Evolutionary conservation across 1,140 invertebrate species (phyloP), one percentile per base, ranked within the genome.

Genomic region (Chironomus tepperi): DNA sequence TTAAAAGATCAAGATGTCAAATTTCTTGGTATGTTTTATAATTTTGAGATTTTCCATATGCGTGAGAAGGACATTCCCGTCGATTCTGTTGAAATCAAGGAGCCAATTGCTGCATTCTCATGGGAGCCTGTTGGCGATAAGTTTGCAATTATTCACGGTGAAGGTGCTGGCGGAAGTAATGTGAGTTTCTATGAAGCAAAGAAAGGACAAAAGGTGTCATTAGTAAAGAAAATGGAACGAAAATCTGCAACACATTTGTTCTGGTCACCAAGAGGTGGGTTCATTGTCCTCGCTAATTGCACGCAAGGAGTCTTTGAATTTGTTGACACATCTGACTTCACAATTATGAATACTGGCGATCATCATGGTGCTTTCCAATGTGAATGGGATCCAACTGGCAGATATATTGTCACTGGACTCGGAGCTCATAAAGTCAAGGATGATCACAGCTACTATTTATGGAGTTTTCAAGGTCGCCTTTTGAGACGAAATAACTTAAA

Each of bases 1-100:
- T 96, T 89, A 85, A 94, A 85, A 80, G 88, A 93, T 75, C 87
- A 88, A 77, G 91, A 96, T 75, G 89, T 89, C 74, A 99, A 99
- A 84, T 99, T 98, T 81, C 93, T 93, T 76, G 96, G 97, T 78
- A 94, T 98, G 88, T 97, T 97, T 78, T 98, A 96, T 84, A 99
- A 99, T 82, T 98, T 99, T 85, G 98, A 99, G 85, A 95, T 99
- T 76, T 99, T 99, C 86, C 95, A 98, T 79, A 96, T 99, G 90
- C 86, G 94, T 74, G 96, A 98, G 79, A 99, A 99, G 81, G 92
- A 98, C 81, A 95, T 99, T 77, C 97, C 98, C 0, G 96, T 99
- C 0, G 98, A 99, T 81, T 97, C 94, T 74, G 91, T 98, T 7
- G 97, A 99, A 85, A 94, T 96, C 75, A 94, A 94, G 78, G 93